These are phyloP conservation scores for Torymus aiolomorphi DNA, from an alignment of 2,888 invertebrate genomes.

Conservation along the genomic window DNA sequence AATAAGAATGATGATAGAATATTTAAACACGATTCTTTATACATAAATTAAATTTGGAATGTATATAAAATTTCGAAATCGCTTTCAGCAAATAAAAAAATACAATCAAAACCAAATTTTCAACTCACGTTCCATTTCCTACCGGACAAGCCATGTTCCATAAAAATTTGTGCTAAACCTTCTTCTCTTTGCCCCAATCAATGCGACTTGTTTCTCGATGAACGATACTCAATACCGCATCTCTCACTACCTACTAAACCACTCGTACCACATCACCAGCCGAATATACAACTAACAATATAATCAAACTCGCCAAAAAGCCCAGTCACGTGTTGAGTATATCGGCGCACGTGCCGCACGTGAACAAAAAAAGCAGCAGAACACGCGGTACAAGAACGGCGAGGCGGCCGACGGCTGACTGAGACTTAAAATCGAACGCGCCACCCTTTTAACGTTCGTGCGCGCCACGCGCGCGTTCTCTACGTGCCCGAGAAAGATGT, in stretches of 20 bases:
- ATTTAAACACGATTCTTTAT: no score
- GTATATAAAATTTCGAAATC: no score
- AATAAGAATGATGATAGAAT: no score
- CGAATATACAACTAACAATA: no score
- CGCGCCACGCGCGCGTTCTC: no score
- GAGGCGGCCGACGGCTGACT: constrained; percentile 47
- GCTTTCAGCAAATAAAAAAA: background rate
- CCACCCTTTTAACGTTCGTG: constrained; percentile 36
- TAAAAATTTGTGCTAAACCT: constrained; percentile 29
- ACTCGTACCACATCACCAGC: no score
- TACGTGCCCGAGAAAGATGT: no score
- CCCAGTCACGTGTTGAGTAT: no score
- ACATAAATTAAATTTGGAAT: no score
- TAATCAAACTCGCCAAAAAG: no score
- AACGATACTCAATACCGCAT: background rate
- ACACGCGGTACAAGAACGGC: background rate
- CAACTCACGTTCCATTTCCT: constrained; percentile 61
- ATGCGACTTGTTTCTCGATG: background rate
- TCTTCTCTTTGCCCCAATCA: background rate
- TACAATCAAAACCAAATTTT: background rate
- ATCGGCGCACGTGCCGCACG: background rate
- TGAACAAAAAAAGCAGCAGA: background rate
- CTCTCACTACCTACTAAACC: no score
- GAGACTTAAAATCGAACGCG: constrained; percentile 47
- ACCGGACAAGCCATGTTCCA: constrained; percentile 59